Evolutionary conservation across 2,113 vertebrate genomes (phyloP).

Genomic region (Urocynchramus pylzowi): DNA sequence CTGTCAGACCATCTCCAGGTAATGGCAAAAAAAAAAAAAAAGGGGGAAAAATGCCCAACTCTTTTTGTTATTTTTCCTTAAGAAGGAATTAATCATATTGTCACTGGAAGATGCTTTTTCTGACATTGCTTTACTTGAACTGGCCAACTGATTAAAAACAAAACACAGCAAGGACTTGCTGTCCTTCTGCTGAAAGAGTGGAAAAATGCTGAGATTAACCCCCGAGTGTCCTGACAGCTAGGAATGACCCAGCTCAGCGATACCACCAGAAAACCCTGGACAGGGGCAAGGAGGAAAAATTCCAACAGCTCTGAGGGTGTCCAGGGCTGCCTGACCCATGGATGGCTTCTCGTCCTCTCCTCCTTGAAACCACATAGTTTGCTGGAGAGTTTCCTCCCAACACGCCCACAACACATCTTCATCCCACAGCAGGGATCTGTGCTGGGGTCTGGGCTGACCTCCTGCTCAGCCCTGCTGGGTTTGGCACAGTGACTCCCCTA

Average conservation of each 20-base stretch:
- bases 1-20: constrained; percentile 14
- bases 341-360: neutral
- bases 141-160: neutral
- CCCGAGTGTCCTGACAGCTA: neutral
- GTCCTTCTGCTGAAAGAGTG: neutral
- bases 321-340: neutral
- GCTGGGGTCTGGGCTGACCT: neutral
- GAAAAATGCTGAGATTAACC: neutral
- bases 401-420: neutral
- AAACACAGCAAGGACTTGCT: neutral
- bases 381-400: neutral
- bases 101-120: constrained; percentile 17
- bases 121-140: neutral
- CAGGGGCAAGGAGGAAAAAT: neutral
- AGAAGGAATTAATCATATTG: constrained; percentile 50
- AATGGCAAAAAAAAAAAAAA: neutral
- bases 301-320: neutral
- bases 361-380: fast-evolving
- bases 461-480: neutral
- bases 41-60: neutral
- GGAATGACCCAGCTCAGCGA: fast-evolving
- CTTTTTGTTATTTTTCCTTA: neutral
- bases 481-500: neutral
- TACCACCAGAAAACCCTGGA: neutral
- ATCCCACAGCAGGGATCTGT: neutral